Conservation (phyloP, 2,888 invertebrate genomes). For the Lycaena phlaeas region DNA sequence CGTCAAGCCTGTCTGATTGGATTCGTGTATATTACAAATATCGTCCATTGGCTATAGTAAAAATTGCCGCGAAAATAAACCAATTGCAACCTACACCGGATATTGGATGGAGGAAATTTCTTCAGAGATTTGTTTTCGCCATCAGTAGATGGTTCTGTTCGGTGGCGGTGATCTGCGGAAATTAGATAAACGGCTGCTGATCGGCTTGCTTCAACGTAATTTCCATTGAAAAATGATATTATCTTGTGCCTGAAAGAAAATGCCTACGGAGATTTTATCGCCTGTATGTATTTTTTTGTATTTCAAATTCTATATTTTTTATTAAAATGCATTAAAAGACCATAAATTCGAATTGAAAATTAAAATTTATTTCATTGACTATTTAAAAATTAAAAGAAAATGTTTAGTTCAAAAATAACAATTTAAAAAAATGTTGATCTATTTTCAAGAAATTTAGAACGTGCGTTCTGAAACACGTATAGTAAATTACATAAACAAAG, state of each 20-base stretch:
- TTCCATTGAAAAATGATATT: constrained; percentile 27
- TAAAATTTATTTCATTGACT: too few species aligned
- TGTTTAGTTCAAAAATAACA: too few species aligned
- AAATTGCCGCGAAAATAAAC: constrained; percentile 48
- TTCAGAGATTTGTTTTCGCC: constrained; percentile 64
- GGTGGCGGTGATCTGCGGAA: constrained; percentile 45
- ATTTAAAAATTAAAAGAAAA: too few species aligned
- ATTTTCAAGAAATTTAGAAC: constrained; percentile 22
- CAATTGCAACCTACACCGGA: constrained; percentile 48
- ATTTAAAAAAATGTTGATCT: too few species aligned
- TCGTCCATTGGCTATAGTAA: constrained; percentile 33
- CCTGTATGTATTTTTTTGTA: constrained; percentile 4
- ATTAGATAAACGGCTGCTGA: constrained; percentile 43
- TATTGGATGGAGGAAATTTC: constrained; percentile 59
- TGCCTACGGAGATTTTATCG: background rate
- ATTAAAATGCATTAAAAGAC: too few species aligned
- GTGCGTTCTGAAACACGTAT: constrained; percentile 28
- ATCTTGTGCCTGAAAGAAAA: background rate
- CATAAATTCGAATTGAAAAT: too few species aligned
- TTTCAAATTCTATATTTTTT: too few species aligned
- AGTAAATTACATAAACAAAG: constrained; percentile 9
- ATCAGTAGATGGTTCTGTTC: constrained; percentile 39
- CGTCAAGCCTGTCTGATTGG: constrained; percentile 43
- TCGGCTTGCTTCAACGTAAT: constrained; percentile 30
- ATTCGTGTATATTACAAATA: constrained; percentile 19